Evolutionary conservation across 2,113 vertebrate genomes (phyloP).

Genomic region (Notarius lentiginosus): DNA sequence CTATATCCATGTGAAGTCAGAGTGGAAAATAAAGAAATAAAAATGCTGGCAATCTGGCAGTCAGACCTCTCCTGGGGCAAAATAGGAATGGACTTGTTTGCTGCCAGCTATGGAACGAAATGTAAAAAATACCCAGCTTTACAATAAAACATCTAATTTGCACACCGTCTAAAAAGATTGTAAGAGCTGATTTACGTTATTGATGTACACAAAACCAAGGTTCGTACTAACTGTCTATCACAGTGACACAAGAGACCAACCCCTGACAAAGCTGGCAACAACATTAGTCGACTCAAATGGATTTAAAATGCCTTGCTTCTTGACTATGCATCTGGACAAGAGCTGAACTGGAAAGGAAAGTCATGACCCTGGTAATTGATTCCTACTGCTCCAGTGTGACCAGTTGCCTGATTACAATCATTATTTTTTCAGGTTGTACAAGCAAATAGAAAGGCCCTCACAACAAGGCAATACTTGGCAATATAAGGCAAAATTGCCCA

Average conservation of each 20-base stretch:
- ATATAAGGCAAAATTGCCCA: not conserved
- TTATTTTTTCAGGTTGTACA: slow-evolving; percentile 6
- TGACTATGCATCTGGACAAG: slow-evolving; percentile 14
- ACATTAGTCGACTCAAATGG: slow-evolving; percentile 18
- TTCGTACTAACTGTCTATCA: not conserved
- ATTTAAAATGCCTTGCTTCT: slow-evolving; percentile 49
- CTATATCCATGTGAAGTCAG: not conserved
- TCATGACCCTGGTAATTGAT: slow-evolving; percentile 33
- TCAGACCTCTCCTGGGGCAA: not conserved
- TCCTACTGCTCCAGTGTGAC: slow-evolving; percentile 27
- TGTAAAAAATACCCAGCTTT: not conserved
- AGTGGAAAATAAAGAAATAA: not conserved
- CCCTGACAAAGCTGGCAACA: not conserved
- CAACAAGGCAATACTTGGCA: not conserved
- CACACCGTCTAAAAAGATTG: slow-evolving; percentile 6
- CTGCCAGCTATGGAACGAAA: not conserved
- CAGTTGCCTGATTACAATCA: not conserved
- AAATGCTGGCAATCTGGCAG: not conserved
- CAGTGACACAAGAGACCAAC: not conserved
- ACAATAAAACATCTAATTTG: slow-evolving; percentile 3
- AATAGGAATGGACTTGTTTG: not conserved
- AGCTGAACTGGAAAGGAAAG: slow-evolving; percentile 30
- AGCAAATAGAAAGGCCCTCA: not conserved
- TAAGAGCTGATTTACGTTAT: slow-evolving; percentile 28
- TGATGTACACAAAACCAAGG: slow-evolving; percentile 19